Conservation (phyloP, 2,797 vertebrate species). For the Tarsius wallacei region DNA sequence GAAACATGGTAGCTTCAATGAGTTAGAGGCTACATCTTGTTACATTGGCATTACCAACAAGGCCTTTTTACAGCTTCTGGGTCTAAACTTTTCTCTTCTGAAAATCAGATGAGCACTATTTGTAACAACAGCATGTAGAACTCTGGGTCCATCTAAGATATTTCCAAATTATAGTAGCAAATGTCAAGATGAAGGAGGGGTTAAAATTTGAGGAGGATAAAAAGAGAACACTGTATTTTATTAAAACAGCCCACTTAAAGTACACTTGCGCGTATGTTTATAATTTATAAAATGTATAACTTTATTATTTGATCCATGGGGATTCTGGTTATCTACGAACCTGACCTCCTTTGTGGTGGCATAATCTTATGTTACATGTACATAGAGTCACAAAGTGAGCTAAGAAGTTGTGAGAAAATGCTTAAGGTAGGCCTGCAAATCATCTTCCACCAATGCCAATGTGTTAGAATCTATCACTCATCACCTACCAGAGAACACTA, state of each 20-base stretch:
- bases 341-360: too few species aligned
- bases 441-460: background rate
- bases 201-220: background rate
- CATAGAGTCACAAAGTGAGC: background rate
- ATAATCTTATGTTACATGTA: background rate
- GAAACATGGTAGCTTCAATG: background rate
- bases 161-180: slow-evolving; percentile 34
- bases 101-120: background rate
- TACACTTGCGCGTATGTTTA: background rate
- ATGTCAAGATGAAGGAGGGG: background rate
- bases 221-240: background rate
- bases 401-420: background rate
- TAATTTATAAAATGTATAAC: background rate
- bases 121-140: background rate
- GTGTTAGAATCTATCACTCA: background rate
- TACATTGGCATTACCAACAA: background rate
- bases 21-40: background rate
- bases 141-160: background rate
- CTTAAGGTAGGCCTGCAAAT: background rate
- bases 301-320: background rate
- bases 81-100: background rate
- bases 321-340: background rate
- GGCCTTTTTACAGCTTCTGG: background rate
- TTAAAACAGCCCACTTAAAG: background rate
- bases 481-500: background rate